phyloP scores from a whole-genome alignment of 2,113 vertebrate genomes.

The Hemiscyllium ocellatum region DNA sequence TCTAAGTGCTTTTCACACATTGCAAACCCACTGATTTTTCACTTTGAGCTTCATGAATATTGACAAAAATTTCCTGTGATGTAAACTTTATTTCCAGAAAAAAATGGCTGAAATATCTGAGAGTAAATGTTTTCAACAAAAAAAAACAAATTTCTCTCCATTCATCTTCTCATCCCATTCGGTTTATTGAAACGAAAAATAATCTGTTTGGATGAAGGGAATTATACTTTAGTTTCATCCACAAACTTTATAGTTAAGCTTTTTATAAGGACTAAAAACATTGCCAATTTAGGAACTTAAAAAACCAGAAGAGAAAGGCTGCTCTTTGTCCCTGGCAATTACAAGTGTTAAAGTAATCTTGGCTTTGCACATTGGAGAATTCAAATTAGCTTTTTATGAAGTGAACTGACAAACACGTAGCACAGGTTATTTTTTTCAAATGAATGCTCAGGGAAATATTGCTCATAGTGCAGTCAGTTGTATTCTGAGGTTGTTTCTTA shows the following conservation, averaged over 20 bases:
- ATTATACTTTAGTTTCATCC: background rate
- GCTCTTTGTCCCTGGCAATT: background rate
- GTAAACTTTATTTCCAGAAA: background rate
- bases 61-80: background rate
- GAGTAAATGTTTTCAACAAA: background rate
- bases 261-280: background rate
- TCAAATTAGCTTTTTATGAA: conserved; percentile 20
- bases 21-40: conserved; percentile 6
- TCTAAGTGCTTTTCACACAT: background rate
- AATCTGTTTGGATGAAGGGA: background rate
- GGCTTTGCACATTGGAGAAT: background rate
- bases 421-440: background rate
- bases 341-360: background rate
- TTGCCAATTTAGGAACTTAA: background rate
- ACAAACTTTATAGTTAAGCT: background rate
- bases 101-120: background rate
- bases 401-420: background rate
- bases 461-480: background rate
- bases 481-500: background rate
- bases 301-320: background rate
- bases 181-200: background rate
- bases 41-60: background rate
- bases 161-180: background rate
- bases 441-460: background rate
- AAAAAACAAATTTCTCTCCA: background rate